phyloP scores from a whole-genome alignment of 2,888 invertebrate species.

The Hydraecia micacea region DNA sequence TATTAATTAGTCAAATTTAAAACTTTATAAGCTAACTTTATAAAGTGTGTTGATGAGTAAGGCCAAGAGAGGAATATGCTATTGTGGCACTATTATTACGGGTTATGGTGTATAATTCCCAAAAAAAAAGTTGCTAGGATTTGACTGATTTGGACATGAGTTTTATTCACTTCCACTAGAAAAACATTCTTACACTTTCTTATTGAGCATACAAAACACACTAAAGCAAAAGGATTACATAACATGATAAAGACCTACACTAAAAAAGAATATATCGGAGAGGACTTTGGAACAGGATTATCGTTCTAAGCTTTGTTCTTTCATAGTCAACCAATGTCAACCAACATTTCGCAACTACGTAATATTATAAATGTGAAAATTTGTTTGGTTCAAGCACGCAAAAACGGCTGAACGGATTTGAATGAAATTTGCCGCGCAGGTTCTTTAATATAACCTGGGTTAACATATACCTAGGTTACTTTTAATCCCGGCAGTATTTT shows the following conservation, averaged over 20 bases:
- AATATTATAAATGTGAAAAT: neutral
- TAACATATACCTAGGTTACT: no score
- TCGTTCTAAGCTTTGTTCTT: no score
- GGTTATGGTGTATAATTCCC: neutral
- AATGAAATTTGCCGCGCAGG: neutral
- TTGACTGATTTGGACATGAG: neutral
- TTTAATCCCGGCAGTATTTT: no score
- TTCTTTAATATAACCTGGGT: no score
- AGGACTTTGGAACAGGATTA: no score
- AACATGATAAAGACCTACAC: neutral
- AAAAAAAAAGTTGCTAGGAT: neutral
- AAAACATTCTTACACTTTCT: no score
- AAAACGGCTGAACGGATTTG: neutral
- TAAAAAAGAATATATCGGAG: no score
- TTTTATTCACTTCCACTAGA: no score
- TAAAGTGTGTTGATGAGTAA: neutral
- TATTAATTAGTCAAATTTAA: neutral
- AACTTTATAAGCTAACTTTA: neutral
- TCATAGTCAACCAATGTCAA: no score
- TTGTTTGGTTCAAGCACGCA: neutral
- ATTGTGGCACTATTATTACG: neutral
- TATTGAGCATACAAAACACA: no score
- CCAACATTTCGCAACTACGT: neutral
- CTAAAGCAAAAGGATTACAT: no score
- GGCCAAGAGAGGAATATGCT: neutral